Conservation (phyloP, 1,140 invertebrate genomes). For the Lerema accius region DNA sequence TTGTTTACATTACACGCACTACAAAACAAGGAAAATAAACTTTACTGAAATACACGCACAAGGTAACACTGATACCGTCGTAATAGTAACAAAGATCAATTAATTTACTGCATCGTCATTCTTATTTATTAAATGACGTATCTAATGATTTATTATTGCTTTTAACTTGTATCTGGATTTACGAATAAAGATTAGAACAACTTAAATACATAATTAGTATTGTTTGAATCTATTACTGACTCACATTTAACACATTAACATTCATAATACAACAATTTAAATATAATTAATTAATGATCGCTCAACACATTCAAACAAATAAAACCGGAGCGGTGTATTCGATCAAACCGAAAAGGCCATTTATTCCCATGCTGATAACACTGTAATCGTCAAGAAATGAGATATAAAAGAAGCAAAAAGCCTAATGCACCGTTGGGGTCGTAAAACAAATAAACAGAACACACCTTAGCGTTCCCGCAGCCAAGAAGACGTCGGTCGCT, state of each 20-base stretch:
- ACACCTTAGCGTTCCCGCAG: constrained; percentile 63
- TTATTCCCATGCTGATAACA: constrained; percentile 62
- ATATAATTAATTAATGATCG: neutral
- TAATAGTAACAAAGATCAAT: neutral
- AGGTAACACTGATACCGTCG: neutral
- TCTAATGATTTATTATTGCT: constrained; percentile 5
- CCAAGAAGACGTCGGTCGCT: constrained; percentile 67
- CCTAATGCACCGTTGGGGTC: constrained; percentile 78
- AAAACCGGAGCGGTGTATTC: constrained; percentile 34
- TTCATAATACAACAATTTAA: neutral
- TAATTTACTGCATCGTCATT: constrained; percentile 8
- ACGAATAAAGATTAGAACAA: neutral
- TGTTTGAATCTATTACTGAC: neutral
- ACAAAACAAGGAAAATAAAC: too few species aligned
- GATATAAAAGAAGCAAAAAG: constrained; percentile 71
- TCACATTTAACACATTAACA: constrained; percentile 6
- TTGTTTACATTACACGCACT: too few species aligned
- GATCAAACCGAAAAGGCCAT: constrained; percentile 38
- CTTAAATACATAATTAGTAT: constrained; percentile 1
- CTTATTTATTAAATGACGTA: constrained; percentile 8
- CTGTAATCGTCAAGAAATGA: constrained; percentile 68
- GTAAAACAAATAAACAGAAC: constrained; percentile 79
- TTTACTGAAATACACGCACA: too few species aligned
- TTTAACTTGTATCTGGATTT: neutral
- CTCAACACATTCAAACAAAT: neutral